These are phyloP conservation scores for Mimas tiliae DNA, from an alignment of 2,888 invertebrate genomes.

Conservation along the genomic window DNA sequence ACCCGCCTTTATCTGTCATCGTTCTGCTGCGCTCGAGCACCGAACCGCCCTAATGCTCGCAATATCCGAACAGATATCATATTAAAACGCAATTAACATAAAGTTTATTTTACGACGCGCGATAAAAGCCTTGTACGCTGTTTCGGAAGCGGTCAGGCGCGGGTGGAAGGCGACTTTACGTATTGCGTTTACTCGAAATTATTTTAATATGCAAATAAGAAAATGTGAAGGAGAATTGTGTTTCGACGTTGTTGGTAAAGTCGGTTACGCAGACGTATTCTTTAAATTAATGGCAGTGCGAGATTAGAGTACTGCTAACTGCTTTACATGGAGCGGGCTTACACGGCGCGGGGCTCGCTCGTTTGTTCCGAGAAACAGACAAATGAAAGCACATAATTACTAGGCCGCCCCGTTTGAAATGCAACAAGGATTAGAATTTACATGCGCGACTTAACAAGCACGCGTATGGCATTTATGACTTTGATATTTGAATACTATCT, in stretches of 20 bases:
- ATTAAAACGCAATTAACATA: constrained; percentile 50
- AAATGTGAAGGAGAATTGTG: constrained; percentile 83
- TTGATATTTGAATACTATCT: constrained; percentile 71
- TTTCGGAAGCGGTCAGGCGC: constrained; percentile 51
- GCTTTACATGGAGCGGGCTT: constrained; percentile 81
- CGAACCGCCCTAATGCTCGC: constrained; percentile 21
- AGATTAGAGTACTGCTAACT: constrained; percentile 84
- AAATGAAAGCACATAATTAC: constrained; percentile 85
- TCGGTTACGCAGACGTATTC: constrained; percentile 82
- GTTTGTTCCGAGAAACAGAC: constrained; percentile 81
- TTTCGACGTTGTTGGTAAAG: constrained; percentile 79
- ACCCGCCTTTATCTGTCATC: constrained; percentile 84
- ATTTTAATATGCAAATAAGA: constrained; percentile 85
- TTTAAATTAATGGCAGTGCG: constrained; percentile 82
- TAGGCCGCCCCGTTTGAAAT: constrained; percentile 81
- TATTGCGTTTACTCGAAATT: constrained; percentile 83
- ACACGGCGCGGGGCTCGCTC: constrained; percentile 70
- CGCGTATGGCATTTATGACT: constrained; percentile 82
- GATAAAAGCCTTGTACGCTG: constrained; percentile 51
- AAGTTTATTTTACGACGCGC: constrained; percentile 58
- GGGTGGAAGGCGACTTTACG: constrained; percentile 75
- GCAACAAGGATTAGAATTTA: constrained; percentile 84
- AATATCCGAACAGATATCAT: constrained; percentile 43
- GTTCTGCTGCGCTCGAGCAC: constrained; percentile 47
- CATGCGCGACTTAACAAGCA: constrained; percentile 78